These are phyloP conservation scores for Aradus depressus DNA, from an alignment of 2,888 invertebrate genomes.

Conservation along the genomic window DNA sequence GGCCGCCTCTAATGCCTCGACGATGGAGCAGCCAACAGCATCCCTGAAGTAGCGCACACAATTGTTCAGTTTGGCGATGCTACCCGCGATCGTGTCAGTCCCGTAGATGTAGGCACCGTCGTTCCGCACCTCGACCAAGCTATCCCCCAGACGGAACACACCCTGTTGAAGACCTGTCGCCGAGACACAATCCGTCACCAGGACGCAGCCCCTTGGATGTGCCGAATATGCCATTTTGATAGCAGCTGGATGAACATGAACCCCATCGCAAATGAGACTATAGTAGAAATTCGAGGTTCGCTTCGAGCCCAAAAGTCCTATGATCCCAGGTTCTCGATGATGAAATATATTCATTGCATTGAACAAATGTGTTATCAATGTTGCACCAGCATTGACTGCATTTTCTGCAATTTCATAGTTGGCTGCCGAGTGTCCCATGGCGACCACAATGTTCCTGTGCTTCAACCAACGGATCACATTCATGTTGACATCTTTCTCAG, in stretches of 20 bases:
- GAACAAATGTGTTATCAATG: conserved; percentile 91
- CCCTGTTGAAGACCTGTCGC: conserved; percentile 85
- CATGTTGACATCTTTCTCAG: conserved; percentile 64
- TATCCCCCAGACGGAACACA: conserved; percentile 73
- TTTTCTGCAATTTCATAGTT: conserved; percentile 69
- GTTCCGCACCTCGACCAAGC: conserved; percentile 61
- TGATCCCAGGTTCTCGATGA: conserved; percentile 92
- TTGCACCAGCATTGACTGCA: conserved; percentile 75
- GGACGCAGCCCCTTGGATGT: conserved; percentile 65
- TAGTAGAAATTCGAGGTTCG: conserved; percentile 59
- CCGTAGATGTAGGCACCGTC: conserved; percentile 71
- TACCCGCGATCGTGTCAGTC: conserved; percentile 83
- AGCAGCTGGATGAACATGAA: conserved; percentile 94
- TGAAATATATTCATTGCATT: conserved; percentile 99
- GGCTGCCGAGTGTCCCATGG: conserved; percentile 71
- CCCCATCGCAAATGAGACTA: conserved; percentile 94
- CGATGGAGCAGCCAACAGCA: conserved; percentile 71
- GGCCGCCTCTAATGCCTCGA: conserved; percentile 83
- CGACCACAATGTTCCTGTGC: conserved; percentile 50
- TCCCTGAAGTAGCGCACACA: conserved; percentile 73
- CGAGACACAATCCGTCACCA: conserved; percentile 94
- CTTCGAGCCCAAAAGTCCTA: conserved; percentile 79
- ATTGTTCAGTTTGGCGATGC: conserved; percentile 72
- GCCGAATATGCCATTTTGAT: conserved; percentile 85
- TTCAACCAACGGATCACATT: conserved; percentile 59